These are phyloP conservation scores for Petrocephalus microphthalmus DNA, from an alignment of 2,113 vertebrate genomes.

Conservation along the genomic window DNA sequence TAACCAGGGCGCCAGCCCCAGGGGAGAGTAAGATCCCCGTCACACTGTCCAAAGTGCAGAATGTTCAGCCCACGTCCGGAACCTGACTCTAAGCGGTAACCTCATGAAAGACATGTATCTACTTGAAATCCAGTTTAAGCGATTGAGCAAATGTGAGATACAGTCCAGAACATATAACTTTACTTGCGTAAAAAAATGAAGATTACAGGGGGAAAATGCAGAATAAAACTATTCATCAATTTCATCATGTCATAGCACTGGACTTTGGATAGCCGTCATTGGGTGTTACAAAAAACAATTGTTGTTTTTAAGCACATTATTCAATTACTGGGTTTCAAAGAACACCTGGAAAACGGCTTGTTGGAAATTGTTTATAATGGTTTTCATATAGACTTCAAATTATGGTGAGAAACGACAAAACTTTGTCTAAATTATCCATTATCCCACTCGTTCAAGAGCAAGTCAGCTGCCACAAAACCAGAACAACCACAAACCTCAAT, in stretches of 20 bases:
- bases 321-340: background rate
- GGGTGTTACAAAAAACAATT: background rate
- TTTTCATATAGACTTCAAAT: background rate
- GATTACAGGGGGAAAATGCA: background rate
- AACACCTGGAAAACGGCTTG: background rate
- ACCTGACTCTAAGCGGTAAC: constrained; percentile 61
- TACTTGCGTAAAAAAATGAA: background rate
- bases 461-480: background rate
- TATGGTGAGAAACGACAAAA: background rate
- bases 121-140: constrained; percentile 52
- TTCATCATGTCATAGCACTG: background rate
- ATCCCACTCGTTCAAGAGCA: background rate
- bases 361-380: background rate
- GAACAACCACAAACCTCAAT: background rate
- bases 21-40: constrained; percentile 87
- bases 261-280: background rate
- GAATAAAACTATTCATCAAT: background rate
- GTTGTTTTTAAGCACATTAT: background rate
- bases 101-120: constrained; percentile 10
- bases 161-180: background rate
- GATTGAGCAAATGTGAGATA: constrained; percentile 15
- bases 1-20: constrained; percentile 77
- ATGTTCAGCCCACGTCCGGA: constrained; percentile 77
- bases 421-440: background rate
- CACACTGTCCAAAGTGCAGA: constrained; percentile 90